Conservation (phyloP, 2,113 vertebrate genomes). For the Eulemur macaco region DNA sequence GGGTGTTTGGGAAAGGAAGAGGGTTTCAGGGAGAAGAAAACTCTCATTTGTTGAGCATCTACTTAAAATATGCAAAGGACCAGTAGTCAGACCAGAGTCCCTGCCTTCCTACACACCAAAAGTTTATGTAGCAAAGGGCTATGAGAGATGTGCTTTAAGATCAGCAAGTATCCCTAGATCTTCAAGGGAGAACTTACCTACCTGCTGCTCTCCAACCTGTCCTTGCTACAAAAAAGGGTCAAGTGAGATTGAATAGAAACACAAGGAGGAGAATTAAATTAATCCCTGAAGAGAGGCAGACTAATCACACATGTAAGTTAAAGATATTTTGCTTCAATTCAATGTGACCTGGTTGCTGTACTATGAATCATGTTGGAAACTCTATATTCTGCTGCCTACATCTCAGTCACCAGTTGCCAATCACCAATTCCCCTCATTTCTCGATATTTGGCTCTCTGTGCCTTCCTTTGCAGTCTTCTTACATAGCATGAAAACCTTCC, state of each 20-base stretch:
- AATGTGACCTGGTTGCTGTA: background rate
- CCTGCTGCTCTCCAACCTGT: background rate
- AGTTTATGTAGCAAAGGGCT: background rate
- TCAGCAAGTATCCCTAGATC: background rate
- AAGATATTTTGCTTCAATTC: background rate
- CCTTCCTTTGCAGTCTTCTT: slow-evolving; percentile 53
- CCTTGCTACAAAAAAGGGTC: background rate
- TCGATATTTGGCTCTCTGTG: background rate
- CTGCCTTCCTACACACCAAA: background rate
- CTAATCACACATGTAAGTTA: background rate
- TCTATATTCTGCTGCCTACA: slow-evolving; percentile 37
- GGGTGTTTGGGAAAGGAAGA: background rate
- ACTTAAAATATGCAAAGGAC: background rate
- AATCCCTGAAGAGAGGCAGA: background rate
- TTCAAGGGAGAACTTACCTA: background rate
- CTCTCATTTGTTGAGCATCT: background rate
- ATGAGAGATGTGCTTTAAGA: background rate
- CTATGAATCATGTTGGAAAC: slow-evolving; percentile 35
- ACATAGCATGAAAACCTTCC: slow-evolving; percentile 53
- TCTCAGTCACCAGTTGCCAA: slow-evolving; percentile 41
- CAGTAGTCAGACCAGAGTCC: background rate
- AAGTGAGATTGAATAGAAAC: background rate
- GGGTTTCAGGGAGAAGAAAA: background rate
- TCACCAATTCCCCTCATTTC: slow-evolving; percentile 1
- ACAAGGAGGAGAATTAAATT: background rate